A percentile compares a stretch with the other conserved stretches of the same genome.
phyloP scores from a whole-genome alignment of 2,797 vertebrate species.

The Enteromius mattozi region DNA sequence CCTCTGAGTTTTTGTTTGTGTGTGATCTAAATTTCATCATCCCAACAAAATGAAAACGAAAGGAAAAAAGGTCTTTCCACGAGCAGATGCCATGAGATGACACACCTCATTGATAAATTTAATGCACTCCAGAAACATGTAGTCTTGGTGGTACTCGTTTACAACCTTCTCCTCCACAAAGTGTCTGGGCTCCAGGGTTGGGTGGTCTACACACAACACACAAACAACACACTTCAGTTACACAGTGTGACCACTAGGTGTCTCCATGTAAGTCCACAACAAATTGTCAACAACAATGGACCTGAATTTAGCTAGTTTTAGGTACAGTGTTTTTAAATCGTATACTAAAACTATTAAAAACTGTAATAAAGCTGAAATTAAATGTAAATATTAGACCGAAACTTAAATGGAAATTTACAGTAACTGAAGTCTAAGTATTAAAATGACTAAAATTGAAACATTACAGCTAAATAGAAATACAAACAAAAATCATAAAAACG shows the following conservation, averaged over 20 bases:
- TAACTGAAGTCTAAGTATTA: too few species aligned
- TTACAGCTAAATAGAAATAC: background rate
- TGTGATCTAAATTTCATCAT: constrained; percentile 1
- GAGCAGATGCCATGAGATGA: background rate
- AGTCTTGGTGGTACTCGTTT: constrained; percentile 92
- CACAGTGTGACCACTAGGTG: constrained; percentile 54
- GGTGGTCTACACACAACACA: constrained; percentile 81
- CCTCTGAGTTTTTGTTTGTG: background rate
- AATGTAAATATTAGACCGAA: background rate
- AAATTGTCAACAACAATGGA: background rate
- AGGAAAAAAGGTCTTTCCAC: background rate
- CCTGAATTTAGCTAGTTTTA: background rate
- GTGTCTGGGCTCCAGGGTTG: constrained; percentile 89
- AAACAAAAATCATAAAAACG: background rate
- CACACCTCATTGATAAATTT: constrained; percentile 96
- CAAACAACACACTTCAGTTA: constrained; percentile 10
- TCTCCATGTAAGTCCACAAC: constrained; percentile 11
- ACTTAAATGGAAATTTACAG: too few species aligned
- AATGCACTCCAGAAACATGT: constrained; percentile 96
- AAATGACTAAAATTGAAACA: background rate
- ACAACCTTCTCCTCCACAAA: constrained; percentile 93
- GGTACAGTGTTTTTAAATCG: background rate
- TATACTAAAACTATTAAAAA: background rate
- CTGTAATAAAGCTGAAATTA: background rate
- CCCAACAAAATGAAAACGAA: background rate